phyloP scores from a whole-genome alignment of 2,113 vertebrate species.

The Hoplias malabaricus region DNA sequence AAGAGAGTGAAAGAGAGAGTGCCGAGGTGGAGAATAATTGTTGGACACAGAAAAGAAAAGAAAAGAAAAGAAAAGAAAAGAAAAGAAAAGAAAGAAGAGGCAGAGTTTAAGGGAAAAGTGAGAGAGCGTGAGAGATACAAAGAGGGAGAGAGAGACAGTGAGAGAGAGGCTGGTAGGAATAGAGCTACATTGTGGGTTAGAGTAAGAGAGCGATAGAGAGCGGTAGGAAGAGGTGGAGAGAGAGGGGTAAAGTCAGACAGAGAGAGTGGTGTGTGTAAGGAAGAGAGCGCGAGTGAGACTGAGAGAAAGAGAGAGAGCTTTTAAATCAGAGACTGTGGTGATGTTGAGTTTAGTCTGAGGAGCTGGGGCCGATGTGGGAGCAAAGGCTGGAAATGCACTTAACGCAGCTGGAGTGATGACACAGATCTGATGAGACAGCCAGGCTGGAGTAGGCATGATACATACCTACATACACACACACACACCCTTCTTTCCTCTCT shows the following conservation, averaged over 20 bases:
- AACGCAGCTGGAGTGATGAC: constrained; percentile 85
- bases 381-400: constrained; percentile 84
- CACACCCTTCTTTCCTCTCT: constrained; percentile 60
- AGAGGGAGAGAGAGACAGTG: background rate
- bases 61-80: background rate
- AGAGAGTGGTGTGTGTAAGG: too few species aligned
- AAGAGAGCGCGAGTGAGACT: background rate
- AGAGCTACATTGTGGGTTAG: background rate
- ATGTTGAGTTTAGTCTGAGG: constrained; percentile 71
- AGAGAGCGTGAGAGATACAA: background rate
- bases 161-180: background rate
- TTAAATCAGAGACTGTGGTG: constrained; percentile 70
- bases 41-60: constrained; percentile 39
- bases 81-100: background rate
- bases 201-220: background rate
- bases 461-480: constrained; percentile 70
- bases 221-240: background rate
- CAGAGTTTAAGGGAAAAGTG: background rate
- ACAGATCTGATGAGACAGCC: constrained; percentile 89
- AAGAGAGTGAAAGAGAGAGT: background rate
- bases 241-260: background rate
- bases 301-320: constrained; percentile 34
- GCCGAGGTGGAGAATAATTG: background rate
- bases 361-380: constrained; percentile 76
- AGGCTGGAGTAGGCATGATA: constrained; percentile 32